phyloP scores from a whole-genome alignment of 1,140 invertebrate genomes.

The Drosophila fuyamai region DNA sequence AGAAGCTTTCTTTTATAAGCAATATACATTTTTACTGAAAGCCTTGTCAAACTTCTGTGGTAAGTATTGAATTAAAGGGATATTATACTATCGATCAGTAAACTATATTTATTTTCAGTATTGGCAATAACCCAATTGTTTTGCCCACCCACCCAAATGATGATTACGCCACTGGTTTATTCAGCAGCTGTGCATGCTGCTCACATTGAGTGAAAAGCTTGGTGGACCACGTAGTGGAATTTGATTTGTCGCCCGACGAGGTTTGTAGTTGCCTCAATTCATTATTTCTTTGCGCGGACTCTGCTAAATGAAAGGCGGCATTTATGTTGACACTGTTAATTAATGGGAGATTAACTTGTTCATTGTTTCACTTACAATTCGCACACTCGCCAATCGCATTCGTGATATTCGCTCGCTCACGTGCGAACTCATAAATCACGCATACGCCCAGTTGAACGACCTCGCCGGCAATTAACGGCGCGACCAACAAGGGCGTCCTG shows the following conservation, averaged over 20 bases:
- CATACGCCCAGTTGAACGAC: conserved; percentile 78
- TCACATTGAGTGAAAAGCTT: conserved; percentile 4
- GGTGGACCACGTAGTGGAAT: conserved; percentile 12
- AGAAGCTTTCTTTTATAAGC: too few relatives aligned
- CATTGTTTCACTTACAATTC: conserved; percentile 25
- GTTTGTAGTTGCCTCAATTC: conserved; percentile 19
- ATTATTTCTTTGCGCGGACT: conserved; percentile 26
- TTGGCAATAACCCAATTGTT: neutral
- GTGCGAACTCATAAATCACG: conserved; percentile 71
- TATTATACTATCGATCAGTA: neutral
- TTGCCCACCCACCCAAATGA: neutral
- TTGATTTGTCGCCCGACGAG: conserved; percentile 18
- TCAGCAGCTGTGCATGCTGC: conserved; percentile 13
- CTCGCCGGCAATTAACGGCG: conserved; percentile 65
- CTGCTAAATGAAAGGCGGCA: conserved; percentile 63
- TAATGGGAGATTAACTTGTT: conserved; percentile 74
- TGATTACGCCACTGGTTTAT: conserved; percentile 6
- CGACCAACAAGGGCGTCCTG: conserved; percentile 33
- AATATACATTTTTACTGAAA: too few relatives aligned
- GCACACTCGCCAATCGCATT: conserved; percentile 17
- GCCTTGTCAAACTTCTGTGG: too few relatives aligned
- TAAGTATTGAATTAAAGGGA: too few relatives aligned
- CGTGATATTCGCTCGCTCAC: conserved; percentile 21
- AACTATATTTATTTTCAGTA: neutral
- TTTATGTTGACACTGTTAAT: conserved; percentile 78